Evolutionary conservation across 2,797 vertebrate species (phyloP).

Genomic region (Coilia nasus): DNA sequence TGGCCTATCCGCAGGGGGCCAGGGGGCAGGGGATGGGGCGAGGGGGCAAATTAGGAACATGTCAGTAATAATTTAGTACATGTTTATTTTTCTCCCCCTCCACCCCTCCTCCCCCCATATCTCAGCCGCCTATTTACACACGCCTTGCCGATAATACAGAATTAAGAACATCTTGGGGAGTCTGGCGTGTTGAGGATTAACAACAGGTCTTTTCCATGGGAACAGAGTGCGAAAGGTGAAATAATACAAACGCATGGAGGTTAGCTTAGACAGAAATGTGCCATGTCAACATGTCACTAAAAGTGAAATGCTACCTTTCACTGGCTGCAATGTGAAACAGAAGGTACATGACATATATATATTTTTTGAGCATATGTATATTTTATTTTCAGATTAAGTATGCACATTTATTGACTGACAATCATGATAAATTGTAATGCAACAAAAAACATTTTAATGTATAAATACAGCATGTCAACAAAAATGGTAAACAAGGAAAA

Average conservation of each 20-base stretch:
- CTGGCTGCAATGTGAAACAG: not conserved
- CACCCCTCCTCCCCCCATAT: constrained; percentile 67
- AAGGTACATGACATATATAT: not conserved
- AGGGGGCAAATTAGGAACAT: constrained; percentile 80
- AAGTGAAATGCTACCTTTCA: not conserved
- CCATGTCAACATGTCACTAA: not conserved
- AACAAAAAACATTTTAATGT: not conserved
- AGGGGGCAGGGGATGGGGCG: constrained; percentile 65
- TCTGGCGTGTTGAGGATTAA: constrained; percentile 20
- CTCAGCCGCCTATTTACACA: constrained; percentile 44
- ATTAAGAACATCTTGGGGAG: constrained; percentile 40
- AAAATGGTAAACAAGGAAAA: not conserved
- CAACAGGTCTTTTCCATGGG: constrained; percentile 19
- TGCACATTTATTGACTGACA: not conserved
- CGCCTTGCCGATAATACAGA: constrained; percentile 18
- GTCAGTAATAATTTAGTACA: constrained; percentile 80
- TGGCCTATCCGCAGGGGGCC: constrained; percentile 77
- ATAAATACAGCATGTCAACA: not conserved
- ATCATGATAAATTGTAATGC: not conserved
- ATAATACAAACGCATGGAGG: constrained; percentile 3
- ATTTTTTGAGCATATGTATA: not conserved
- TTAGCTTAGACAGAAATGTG: constrained; percentile 20
- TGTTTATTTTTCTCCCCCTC: constrained; percentile 73
- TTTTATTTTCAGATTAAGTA: not conserved
- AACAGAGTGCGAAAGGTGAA: constrained; percentile 3